Evolutionary conservation across 2,888 invertebrate genomes (phyloP), one percentile per base, ranked within the genome.

Genomic region (Helicoverpa assulta): DNA sequence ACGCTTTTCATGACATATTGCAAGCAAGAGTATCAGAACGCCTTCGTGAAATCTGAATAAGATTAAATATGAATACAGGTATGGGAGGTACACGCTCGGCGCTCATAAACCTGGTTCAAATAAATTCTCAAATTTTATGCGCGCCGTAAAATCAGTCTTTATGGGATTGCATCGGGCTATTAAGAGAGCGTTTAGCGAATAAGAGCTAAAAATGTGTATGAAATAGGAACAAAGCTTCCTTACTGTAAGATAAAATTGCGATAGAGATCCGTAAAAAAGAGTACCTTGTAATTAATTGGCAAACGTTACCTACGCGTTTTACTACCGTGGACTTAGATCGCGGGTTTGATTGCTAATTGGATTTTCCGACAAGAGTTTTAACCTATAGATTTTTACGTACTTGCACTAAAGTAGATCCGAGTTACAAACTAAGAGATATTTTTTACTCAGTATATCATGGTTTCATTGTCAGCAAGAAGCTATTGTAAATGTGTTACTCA

Each of bases 291-390:
- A 52, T 14, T 72, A 65, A 75, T 72, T 77, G 67, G 65, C 55
- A 56, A 63, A 65, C 47, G 26, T 50, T 55, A 54, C 43, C 50
- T 29, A 62, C 59, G 43, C 33, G 26, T 63, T 70, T 67, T 70
- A 66, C 33, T 21, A 52, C 65, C 58, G 51, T 55, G 6, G 43
- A 66, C 54, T 61, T 57, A 68, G 57, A 69, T 71, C 69, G 66
- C 57, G 53, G 33, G 57, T 70, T 76, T 70, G 61, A 73, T 70
- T 73, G 61, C 52, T 74, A 67, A 77, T 74, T 77, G 64, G 66
- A 67, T 68, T 76, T 70, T 37, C 64, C 50, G 8, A 58, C 43
- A 47, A 51, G 59, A 55, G 12, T 59, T 62, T 55, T 16, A 47
- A n/a, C 14, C 14, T 16, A 16, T 43, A 43, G 14, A 43, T 16